Base-by-base conservation (phyloP, 2,113 vertebrate species). In the Halcyon senegalensis region DNA sequence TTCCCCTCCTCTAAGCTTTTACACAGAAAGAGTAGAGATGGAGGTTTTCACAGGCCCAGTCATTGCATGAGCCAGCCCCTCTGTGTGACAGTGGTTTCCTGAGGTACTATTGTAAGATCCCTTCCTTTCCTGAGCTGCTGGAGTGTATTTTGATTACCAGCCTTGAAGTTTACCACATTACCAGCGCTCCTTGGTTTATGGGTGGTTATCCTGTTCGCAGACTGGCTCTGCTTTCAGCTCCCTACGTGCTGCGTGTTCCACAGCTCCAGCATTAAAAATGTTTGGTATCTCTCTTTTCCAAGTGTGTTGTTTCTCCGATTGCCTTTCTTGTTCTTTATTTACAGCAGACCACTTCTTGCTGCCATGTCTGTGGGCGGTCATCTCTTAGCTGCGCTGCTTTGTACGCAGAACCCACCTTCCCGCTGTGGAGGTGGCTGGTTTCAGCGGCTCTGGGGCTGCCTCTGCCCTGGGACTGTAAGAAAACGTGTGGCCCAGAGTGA, bases 211-310 rank as follows among this genome's bases (percentile, higher is more conserved):
- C 60, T 48, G 28, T 67, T 79, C 0, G 7, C 51, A 72, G 68
- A 46, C n/a, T n/a, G 48, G 60, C 72, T 83, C 67, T 74, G 37
- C 67, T 70, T 82, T 66, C 72, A 58, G 55, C 72, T 90, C 55
- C 64, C 41, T 41, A 8, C 2, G 2, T 62, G 82, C 62, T 64
- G 7, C 3, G 0, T 59, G 72, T 84, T 84, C 46, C 31, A 4
- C 66, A 51, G 76, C 86, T 90, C 73, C 80, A 84, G n/a, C 77
- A 96, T 94, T 95, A 94, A 96, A 96, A 97, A 64, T 0, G 1
- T 90, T 55, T 84, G 84, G 50, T 44, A 39, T 56, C 5, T 16
- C 60, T 82, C 68, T 81, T 92, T 84, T 48, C n/a, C 51, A 68
- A 41, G 68, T 19, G 85, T 83, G 55, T 2, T 17, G 79, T 92